Base-by-base conservation (phyloP, 2,888 invertebrate species). In the Nomada ferruginata region DNA sequence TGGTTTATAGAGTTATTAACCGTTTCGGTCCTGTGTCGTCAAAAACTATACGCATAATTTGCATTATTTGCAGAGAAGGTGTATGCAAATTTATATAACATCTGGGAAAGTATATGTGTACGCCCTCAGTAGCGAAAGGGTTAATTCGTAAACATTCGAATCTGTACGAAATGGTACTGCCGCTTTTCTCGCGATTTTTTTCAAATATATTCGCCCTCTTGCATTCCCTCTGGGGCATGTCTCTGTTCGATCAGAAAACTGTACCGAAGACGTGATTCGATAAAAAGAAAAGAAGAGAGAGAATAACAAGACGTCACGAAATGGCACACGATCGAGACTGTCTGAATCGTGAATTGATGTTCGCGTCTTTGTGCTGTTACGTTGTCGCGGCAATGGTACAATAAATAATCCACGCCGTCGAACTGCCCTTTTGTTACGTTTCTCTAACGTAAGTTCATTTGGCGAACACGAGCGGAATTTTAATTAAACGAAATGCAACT, bases 401-500 rank as follows among this genome's bases (percentile, higher is more conserved):
- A 59, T 64, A 64, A 72, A 52, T n/a, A 7, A 36, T 36, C 36
- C 36, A 1, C 26, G 3, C n/a, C n/a, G 1, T 4, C 2, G 23
- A 44, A 10, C 5, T 0, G 13, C 4, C 15, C 26, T 20, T 18
- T 20, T 69, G 60, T 44, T 15, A 42, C 47, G 26, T 10, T 52
- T 44, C 29, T 15, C 36, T 36, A 7, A 36, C 7, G 36, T 36
- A 36, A n/a, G 1, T 20, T 52, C n/a, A 47, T 69, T 72, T 42
- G 64, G 36, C 64, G 52, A 64, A 55, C 11, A 26, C 18, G 36
- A 50, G 20, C 44, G 63, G 70, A 73, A 60, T 66, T 63, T 77
- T 69, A 71, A 82, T 81, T 60, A 77, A 83, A 82, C 66, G 50
- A 44, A 75, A 69, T 55, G 26, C 1, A n/a, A 20, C 26, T n/a